Conservation (phyloP, 2,888 invertebrate genomes). For the Acrobasis suavella region DNA sequence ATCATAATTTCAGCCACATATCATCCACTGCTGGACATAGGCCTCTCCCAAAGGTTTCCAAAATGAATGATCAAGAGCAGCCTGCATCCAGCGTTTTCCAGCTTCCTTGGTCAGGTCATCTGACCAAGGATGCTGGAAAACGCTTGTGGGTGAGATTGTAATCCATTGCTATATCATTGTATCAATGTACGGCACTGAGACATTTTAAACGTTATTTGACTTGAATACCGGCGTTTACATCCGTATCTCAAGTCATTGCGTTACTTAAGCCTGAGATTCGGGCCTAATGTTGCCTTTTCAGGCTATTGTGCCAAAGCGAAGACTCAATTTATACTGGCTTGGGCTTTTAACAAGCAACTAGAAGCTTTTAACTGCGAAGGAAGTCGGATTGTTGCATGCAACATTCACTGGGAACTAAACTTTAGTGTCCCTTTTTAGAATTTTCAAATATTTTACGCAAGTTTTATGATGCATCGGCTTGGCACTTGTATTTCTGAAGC, state of each 20-base stretch:
- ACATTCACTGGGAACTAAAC: conserved; percentile 20
- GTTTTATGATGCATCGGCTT: too few species aligned
- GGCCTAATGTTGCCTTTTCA: conserved; percentile 68
- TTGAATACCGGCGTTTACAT: conserved; percentile 36
- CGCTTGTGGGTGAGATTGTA: too few species aligned
- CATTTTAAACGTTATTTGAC: conserved; percentile 18
- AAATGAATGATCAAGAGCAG: too few species aligned
- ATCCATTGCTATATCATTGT: too few species aligned
- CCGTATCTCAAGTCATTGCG: conserved; percentile 62
- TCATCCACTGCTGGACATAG: too few species aligned
- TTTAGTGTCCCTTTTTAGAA: background rate
- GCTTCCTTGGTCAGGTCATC: too few species aligned
- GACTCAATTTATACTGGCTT: conserved; percentile 64
- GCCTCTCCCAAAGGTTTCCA: too few species aligned
- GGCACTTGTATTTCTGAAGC: too few species aligned
- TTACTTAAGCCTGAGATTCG: conserved; percentile 67
- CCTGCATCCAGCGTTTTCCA: too few species aligned
- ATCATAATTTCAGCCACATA: too few species aligned
- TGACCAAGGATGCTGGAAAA: too few species aligned
- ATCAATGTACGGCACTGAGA: background rate
- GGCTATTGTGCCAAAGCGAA: conserved; percentile 60
- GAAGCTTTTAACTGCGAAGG: conserved; percentile 65
- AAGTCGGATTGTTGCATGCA: conserved; percentile 57
- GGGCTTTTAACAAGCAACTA: conserved; percentile 67
- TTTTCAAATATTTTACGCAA: background rate